Evolutionary conservation across 1,140 invertebrate genomes (phyloP), one percentile per base, ranked within the genome.

Genomic region (Zaprionus gabonicus): DNA sequence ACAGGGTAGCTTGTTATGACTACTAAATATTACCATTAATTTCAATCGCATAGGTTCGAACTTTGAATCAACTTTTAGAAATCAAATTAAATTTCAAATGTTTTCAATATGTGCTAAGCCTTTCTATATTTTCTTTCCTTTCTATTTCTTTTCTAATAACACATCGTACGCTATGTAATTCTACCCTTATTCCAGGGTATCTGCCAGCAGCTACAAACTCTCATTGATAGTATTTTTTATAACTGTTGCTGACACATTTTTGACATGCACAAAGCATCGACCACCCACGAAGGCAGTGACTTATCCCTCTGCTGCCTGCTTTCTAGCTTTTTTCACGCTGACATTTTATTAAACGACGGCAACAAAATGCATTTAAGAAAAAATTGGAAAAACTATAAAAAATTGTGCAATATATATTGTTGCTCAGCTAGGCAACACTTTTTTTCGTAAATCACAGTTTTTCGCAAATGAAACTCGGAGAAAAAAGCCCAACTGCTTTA

Each of bases 201-300:
- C 4, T 23, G 4, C 10, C 23, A 23, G 10, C 20, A 12, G 12
- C 1, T 25, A 13, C 12, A 25, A 20, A 23, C 1, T 27, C 38
- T n/a, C 7, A 36, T 27, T 28, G 5, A 23, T 36, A 10, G 5
- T 13, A 34, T n/a, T 53, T 20, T 15, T 62, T 31, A 31, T 6
- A 28, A 12, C 46, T 64, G 28, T 31, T 46, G 41, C 41, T 46
- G 41, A 46, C 20, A 15, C 27, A 58, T 25, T 73, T 62, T 69
- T 74, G 66, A 74, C 70, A 75, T 69, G 60, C 68, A 87, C 80
- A 86, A 86, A 87, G 80, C 83, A 73, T 71, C 82, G 83, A n/a
- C 38, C 23, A 23, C 41, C 51, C 58, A 17, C 5, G 17, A 15
- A 31, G 53, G 28, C 53, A 51, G 15, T 25, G n/a, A 12, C 13